Evolutionary conservation across 2,113 vertebrate species (phyloP).

Genomic region (Sorex fumeus): DNA sequence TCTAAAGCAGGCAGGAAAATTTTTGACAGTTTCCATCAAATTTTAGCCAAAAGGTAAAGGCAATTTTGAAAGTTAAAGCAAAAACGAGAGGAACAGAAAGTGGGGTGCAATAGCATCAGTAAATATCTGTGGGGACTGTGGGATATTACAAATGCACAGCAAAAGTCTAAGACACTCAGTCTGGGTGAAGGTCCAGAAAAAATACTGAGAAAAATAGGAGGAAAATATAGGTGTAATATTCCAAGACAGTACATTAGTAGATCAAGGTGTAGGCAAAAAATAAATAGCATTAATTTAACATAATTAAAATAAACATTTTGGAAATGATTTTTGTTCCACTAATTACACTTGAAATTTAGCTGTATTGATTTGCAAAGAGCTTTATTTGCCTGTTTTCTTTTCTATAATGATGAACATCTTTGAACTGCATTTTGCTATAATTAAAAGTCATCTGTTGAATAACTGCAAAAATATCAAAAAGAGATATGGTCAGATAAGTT

Average conservation of each 20-base stretch:
- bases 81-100: not conserved
- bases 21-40: slow-evolving; percentile 34
- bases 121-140: not conserved
- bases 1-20: not conserved
- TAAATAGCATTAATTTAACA: not conserved
- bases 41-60: slow-evolving; percentile 30
- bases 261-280: not conserved
- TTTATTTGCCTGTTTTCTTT: slow-evolving; percentile 13
- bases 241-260: not conserved
- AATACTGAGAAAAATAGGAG: not conserved
- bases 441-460: not conserved
- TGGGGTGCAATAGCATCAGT: not conserved
- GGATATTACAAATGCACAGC: not conserved
- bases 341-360: slow-evolving; percentile 12
- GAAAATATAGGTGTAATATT: not conserved
- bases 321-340: not conserved
- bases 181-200: not conserved
- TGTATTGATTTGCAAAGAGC: not conserved
- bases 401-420: not conserved
- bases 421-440: slow-evolving; percentile 33
- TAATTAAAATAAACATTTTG: not conserved
- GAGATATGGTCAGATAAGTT: slow-evolving; percentile 17
- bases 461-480: slow-evolving; percentile 19
- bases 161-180: not conserved
- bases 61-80: slow-evolving; percentile 10